A percentile compares a stretch with the other conserved stretches of the same genome.
These are phyloP conservation scores for Arbacia lixula DNA, from an alignment of 53 echinoderm and acorn worm genomes.

Conservation along the genomic window DNA sequence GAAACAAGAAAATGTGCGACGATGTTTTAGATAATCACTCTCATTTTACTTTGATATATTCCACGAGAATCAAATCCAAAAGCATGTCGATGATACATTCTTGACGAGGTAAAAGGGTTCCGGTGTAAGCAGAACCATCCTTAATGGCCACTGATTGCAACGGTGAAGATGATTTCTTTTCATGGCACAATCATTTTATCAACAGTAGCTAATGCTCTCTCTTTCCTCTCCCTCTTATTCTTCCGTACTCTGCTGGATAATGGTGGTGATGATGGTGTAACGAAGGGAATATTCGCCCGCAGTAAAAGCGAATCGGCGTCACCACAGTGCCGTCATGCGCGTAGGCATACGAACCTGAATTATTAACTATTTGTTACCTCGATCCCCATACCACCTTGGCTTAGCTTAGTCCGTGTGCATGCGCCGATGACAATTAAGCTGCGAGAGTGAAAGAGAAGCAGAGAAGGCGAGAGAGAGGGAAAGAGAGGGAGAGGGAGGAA, in stretches of 20 bases:
- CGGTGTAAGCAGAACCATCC: no score
- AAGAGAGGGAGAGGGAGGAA: neutral
- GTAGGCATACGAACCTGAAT: conserved; percentile 46
- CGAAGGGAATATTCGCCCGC: conserved; percentile 33
- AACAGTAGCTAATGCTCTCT: conserved; percentile 2
- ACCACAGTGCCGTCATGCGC: conserved; percentile 30
- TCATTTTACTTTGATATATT: conserved; percentile 42
- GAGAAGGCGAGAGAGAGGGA: conserved; percentile 35
- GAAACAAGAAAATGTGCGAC: no score
- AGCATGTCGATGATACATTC: neutral
- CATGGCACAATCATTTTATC: conserved; percentile 18
- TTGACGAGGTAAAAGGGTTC: no score
- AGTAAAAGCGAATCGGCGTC: conserved; percentile 1
- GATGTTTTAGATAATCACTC: no score
- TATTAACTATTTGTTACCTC: conserved; percentile 56
- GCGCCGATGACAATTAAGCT: conserved; percentile 44
- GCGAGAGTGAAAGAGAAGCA: conserved; percentile 37
- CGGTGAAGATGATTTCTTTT: conserved; percentile 20
- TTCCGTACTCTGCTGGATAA: neutral
- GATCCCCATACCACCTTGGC: conserved; percentile 38
- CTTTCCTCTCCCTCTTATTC: neutral
- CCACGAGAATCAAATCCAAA: conserved; percentile 47
- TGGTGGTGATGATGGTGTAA: conserved; percentile 36
- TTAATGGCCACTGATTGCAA: no score
- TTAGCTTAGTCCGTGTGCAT: conserved; percentile 45